Evolutionary conservation across 30 jellyfish, hydroid and myxozoan genomes (phyloP).

Genomic region (Hydractinia symbiolongicarpus): DNA sequence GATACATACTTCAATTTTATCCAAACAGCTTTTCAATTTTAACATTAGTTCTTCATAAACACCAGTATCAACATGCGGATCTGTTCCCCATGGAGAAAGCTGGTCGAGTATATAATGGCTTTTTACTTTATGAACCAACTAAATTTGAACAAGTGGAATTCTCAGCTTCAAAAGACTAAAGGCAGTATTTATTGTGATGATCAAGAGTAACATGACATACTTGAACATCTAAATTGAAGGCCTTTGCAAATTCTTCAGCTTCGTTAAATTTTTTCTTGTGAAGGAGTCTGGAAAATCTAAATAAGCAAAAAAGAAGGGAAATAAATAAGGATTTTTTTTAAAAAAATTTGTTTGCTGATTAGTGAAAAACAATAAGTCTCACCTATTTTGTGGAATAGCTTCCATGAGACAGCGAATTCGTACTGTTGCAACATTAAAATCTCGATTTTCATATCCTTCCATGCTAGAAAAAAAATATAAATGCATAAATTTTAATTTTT

Average conservation of each 20-base stretch:
- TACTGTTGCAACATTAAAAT: constrained; percentile 54
- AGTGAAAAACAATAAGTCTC: not conserved
- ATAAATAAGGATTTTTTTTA: not conserved
- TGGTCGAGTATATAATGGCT: constrained; percentile 43
- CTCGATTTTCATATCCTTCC: constrained; percentile 21
- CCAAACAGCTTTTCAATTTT: constrained; percentile 71
- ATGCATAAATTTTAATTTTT: not conserved
- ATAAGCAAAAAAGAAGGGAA: not conserved
- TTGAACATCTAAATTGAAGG: constrained; percentile 72
- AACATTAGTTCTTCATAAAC: constrained; percentile 25
- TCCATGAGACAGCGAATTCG: constrained; percentile 86
- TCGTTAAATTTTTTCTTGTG: constrained; percentile 77
- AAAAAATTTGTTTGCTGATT: not conserved
- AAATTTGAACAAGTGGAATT: not conserved
- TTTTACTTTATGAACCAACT: constrained; percentile 71
- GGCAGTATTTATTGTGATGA: not conserved
- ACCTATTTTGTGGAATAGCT: constrained; percentile 95
- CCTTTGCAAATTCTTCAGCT: constrained; percentile 90
- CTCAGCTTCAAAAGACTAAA: not conserved
- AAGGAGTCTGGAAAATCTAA: constrained; percentile 77
- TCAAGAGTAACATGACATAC: constrained; percentile 28
- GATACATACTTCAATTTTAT: constrained; percentile 56
- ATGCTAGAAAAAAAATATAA: constrained; percentile 23
- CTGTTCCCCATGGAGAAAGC: constrained; percentile 71
- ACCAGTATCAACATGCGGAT: not conserved